A percentile compares a stretch with the other conserved stretches of the same genome.
These are phyloP conservation scores for Lates calcarifer DNA, from an alignment of 2,113 vertebrate genomes.

Conservation along the genomic window DNA sequence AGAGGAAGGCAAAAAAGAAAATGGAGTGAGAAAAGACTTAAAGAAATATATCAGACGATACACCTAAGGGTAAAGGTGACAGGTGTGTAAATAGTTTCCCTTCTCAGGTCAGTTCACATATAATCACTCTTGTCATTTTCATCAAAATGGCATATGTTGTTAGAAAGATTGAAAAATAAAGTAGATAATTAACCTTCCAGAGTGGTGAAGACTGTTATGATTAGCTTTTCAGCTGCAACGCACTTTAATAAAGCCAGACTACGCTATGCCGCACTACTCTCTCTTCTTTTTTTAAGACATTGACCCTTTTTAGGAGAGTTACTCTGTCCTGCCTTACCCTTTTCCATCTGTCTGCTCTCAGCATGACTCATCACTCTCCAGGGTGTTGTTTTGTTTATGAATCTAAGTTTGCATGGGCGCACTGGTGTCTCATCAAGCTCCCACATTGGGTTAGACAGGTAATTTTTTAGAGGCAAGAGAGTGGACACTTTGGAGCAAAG, in stretches of 20 bases:
- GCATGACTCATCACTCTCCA: slow-evolving; percentile 70
- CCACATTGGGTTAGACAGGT: slow-evolving; percentile 44
- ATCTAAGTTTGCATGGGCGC: slow-evolving; percentile 48
- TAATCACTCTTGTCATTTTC: neutral
- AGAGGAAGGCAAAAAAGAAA: slow-evolving; percentile 1
- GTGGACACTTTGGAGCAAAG: slow-evolving; percentile 24
- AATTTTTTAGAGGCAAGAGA: slow-evolving; percentile 42
- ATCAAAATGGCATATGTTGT: neutral
- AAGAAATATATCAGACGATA: neutral
- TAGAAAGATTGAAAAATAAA: neutral
- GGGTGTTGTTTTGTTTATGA: slow-evolving; percentile 62
- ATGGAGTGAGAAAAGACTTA: neutral
- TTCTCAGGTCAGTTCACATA: slow-evolving; percentile 19
- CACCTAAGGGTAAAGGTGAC: neutral
- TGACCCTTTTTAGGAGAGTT: slow-evolving; percentile 45
- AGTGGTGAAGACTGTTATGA: neutral
- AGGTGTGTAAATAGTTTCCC: neutral
- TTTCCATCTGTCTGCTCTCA: slow-evolving; percentile 50
- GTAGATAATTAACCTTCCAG: neutral
- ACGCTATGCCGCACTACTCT: neutral
- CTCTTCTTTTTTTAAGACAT: slow-evolving; percentile 6
- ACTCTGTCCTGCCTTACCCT: slow-evolving; percentile 21
- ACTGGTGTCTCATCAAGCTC: slow-evolving; percentile 55
- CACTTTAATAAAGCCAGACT: neutral
- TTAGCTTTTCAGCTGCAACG: slow-evolving; percentile 11